Evolutionary conservation across 2,113 vertebrate species (phyloP), one percentile per base, ranked within the genome.

Genomic region (Pseudolaguvia tuberculata): DNA sequence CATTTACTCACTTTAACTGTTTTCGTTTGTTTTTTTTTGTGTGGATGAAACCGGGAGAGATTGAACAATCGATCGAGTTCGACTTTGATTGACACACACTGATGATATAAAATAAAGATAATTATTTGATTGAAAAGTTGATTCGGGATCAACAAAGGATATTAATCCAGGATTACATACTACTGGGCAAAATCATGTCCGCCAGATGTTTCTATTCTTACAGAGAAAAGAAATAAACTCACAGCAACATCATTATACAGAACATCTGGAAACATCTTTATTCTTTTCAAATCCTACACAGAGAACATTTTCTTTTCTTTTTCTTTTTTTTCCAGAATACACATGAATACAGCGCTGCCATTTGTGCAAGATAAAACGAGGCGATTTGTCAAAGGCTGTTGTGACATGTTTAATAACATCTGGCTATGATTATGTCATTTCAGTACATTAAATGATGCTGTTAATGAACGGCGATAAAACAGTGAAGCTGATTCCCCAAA

Each of bases 331-430:
- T 20, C 15, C 42, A 50, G 10, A 50, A 15, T 67, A 50, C 15
- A 29, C 45, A 29, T 42, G 63, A 50, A 67, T 27, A 50, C 42
- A 50, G 15, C 17, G 45, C 63, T 25, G n/a, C 15, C 45, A 50
- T 23, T 66, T 66, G n/a, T 18, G 14, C 76, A 76, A 72, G 55
- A 62, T 17, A 56, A 70, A 39, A 17, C 23, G 5, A 25, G 45
- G 23, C 17, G 15, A 67, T 50, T 50, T 50, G 50, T 73, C 65
- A 78, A 78, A 75, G 62, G 69, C 56, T 78, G 52, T 71, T 59
- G 73, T 77, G 79, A 78, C 76, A 75, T 81, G 76, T 81, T 81
- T 78, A 75, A 78, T 71, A 81, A 81, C 71, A 78, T 61, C 68
- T 77, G 67, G 71, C 57, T 66, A 65, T 70, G 75, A 81, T 78